These are phyloP conservation scores for Mya arenaria DNA, from an alignment of 1,140 invertebrate species.

Conservation along the genomic window DNA sequence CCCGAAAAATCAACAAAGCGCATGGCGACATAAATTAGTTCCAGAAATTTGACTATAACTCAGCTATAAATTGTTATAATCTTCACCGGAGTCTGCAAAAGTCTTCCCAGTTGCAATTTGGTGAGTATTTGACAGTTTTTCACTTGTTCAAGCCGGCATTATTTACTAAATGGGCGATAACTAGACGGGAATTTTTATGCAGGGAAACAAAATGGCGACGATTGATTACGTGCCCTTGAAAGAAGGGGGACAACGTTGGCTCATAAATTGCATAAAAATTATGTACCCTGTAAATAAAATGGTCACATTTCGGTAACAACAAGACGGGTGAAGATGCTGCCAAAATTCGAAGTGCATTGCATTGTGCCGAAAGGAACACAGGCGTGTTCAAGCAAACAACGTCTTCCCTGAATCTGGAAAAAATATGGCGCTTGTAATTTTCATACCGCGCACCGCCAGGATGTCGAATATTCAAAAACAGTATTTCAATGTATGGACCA, in stretches of 20 bases:
- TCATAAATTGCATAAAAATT: conserved; percentile 56
- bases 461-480: no score
- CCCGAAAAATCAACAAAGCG: conserved; percentile 35
- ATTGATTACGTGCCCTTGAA: conserved; percentile 57
- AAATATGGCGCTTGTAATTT: no score
- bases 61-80: conserved; percentile 6
- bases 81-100: neutral
- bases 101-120: neutral
- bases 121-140: neutral
- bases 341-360: neutral
- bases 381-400: neutral
- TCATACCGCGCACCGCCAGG: no score
- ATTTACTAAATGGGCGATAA: conserved; percentile 51
- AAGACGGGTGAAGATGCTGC: conserved; percentile 18
- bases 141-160: neutral
- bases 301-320: neutral
- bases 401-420: no score
- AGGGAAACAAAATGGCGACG: conserved; percentile 39
- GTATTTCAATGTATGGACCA: no score
- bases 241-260: conserved; percentile 55
- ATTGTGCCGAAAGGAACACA: neutral
- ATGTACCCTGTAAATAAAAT: conserved; percentile 54
- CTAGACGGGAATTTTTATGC: conserved; percentile 28
- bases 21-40: conserved; percentile 35
- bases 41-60: neutral